Evolutionary conservation across 2,888 invertebrate species (phyloP).

Genomic region (Mylabris sibirica): DNA sequence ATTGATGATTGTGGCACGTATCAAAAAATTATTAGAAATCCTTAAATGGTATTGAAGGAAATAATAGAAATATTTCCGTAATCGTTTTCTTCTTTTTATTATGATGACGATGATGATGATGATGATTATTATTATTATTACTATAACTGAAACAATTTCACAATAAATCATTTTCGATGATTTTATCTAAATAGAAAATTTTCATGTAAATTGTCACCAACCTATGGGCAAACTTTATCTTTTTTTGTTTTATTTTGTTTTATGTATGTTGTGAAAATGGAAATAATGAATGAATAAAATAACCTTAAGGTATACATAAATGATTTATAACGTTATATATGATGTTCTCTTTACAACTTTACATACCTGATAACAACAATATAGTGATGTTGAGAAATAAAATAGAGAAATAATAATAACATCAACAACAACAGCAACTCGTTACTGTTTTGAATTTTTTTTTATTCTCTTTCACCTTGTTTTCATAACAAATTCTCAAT

Average conservation of each 20-base stretch:
- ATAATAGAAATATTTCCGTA: background rate
- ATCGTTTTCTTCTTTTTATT: background rate
- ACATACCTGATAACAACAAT: constrained; percentile 5
- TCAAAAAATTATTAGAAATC: background rate
- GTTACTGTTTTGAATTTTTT: background rate
- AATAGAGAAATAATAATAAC: background rate
- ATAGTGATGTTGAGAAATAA: background rate
- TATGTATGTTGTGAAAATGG: background rate
- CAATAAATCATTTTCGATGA: background rate
- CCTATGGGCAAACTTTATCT: background rate
- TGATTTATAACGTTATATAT: background rate
- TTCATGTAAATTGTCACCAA: background rate
- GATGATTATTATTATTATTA: too few species aligned
- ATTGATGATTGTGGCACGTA: constrained; percentile 20
- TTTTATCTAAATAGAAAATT: background rate
- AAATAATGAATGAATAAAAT: background rate
- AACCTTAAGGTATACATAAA: background rate
- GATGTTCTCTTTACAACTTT: background rate
- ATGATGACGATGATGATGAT: too few species aligned
- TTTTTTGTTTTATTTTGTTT: background rate
- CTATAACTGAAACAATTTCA: background rate
- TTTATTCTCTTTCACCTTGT: background rate
- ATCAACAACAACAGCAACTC: too few species aligned
- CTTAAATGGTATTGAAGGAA: constrained; percentile 20
- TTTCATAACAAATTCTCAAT: background rate